Conservation (phyloP, 2,888 invertebrate species). For the Callinectes sapidus region DNA sequence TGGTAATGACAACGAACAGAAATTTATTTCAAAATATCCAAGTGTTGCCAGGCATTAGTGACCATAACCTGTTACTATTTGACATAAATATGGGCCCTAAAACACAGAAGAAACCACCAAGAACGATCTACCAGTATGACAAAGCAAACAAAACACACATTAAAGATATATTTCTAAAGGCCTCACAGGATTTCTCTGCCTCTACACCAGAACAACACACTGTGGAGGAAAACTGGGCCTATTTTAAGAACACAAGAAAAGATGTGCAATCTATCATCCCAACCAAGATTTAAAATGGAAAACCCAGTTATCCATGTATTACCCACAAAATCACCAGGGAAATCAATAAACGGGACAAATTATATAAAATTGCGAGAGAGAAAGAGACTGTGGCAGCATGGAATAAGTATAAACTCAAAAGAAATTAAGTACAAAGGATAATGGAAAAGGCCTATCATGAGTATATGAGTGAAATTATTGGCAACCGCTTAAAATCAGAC, state of each 20-base stretch:
- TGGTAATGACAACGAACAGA: too few relatives aligned
- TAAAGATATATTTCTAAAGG: background rate
- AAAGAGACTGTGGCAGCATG: background rate
- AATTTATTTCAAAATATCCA: too few relatives aligned
- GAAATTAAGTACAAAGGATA: background rate
- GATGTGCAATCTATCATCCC: too few relatives aligned
- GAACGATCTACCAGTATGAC: background rate
- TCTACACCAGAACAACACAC: background rate
- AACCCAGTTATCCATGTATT: background rate
- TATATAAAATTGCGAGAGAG: background rate
- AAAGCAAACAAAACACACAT: background rate
- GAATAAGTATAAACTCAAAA: background rate
- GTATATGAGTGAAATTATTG: background rate
- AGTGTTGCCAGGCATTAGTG: too few relatives aligned
- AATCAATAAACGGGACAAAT: background rate
- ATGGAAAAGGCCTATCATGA: constrained; percentile 24
- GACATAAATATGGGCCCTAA: background rate
- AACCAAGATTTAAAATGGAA: background rate
- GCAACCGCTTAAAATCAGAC: background rate
- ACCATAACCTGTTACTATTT: background rate
- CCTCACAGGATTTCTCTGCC: background rate
- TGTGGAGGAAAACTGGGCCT: background rate
- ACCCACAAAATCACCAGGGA: background rate
- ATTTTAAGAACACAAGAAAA: too few relatives aligned
- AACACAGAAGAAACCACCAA: constrained; percentile 18